Conservation (phyloP, 2,113 vertebrate species). For the Tapirus terrestris region DNA sequence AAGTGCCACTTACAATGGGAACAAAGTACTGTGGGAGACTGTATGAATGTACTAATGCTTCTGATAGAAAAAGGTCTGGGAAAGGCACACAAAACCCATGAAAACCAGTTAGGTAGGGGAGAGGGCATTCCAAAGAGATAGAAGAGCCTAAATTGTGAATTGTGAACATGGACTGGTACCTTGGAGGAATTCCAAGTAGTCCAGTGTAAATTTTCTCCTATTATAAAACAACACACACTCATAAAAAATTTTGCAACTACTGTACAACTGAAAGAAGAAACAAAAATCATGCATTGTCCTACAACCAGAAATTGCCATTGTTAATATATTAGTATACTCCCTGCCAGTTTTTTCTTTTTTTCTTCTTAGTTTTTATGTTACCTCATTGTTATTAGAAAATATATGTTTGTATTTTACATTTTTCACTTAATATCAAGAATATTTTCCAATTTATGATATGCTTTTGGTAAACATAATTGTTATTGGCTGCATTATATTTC, state of each 20-base stretch:
- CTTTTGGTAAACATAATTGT: neutral
- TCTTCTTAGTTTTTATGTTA: slow-evolving; percentile 23
- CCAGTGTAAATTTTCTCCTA: neutral
- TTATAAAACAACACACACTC: neutral
- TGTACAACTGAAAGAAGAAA: neutral
- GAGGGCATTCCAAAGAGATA: neutral
- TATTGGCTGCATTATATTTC: neutral
- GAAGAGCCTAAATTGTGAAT: neutral
- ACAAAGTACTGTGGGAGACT: neutral
- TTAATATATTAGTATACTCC: neutral
- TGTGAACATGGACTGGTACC: neutral
- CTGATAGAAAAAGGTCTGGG: neutral
- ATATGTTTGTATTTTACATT: neutral
- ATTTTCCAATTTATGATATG: neutral
- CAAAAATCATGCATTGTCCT: neutral
- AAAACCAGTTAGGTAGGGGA: neutral
- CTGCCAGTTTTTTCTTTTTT: neutral
- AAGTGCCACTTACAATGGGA: neutral
- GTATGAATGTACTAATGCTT: neutral
- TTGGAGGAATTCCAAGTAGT: neutral
- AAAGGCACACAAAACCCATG: neutral
- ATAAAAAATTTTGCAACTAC: neutral
- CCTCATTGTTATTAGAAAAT: neutral
- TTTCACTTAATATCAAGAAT: neutral
- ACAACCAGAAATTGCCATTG: neutral